These are phyloP conservation scores for Brachystomella parvula DNA, from an alignment of 1,140 invertebrate species.

Conservation along the genomic window DNA sequence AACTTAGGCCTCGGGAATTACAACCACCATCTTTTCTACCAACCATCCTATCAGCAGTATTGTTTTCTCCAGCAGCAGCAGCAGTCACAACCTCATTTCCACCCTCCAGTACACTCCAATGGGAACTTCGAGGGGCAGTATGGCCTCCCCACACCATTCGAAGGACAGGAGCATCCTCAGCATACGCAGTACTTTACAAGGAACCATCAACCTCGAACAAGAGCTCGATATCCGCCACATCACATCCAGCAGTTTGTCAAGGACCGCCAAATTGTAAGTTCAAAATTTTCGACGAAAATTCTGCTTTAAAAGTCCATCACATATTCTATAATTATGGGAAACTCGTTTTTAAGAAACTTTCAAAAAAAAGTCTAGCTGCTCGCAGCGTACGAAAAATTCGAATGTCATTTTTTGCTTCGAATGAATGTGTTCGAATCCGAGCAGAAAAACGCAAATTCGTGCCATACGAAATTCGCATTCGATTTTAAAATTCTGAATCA, in stretches of 20 bases:
- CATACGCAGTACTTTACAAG: neutral
- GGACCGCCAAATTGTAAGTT: neutral
- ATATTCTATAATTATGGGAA: too few species aligned
- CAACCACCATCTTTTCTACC: neutral
- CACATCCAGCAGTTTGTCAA: neutral
- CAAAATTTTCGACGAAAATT: neutral
- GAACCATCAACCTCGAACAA: neutral
- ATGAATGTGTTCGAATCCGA: too few species aligned
- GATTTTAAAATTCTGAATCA: neutral
- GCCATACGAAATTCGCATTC: neutral
- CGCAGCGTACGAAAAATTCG: too few species aligned
- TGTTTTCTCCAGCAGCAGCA: conserved; percentile 1
- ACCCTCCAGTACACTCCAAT: neutral
- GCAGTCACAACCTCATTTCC: neutral
- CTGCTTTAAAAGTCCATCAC: neutral
- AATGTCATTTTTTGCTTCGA: too few species aligned
- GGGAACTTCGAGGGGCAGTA: conserved; percentile 13
- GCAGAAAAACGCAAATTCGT: too few species aligned
- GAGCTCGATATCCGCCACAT: neutral
- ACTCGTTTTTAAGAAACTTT: too few species aligned
- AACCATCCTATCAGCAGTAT: conserved; percentile 3
- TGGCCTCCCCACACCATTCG: neutral
- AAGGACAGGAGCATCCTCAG: neutral
- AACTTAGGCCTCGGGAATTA: too few species aligned
- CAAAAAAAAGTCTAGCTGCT: too few species aligned